phyloP scores from a whole-genome alignment of 2,888 invertebrate species.

The Zaprionus obscuricornis region DNA sequence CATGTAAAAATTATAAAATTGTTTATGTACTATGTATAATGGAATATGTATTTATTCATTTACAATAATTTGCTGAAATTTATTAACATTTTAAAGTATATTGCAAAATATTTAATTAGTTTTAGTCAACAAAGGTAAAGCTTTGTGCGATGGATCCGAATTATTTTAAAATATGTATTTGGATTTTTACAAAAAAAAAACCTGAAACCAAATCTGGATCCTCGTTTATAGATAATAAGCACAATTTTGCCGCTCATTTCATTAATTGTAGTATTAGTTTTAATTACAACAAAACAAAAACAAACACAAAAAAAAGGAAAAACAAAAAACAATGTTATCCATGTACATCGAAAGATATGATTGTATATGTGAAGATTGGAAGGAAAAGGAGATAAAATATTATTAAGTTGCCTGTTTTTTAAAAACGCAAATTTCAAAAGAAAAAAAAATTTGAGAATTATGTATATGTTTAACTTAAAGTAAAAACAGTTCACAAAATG shows the following conservation, averaged over 20 bases:
- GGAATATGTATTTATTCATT: conserved; percentile 55
- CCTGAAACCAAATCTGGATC: conserved; percentile 7
- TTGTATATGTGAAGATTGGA: conserved; percentile 46
- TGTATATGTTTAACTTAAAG: conserved; percentile 35
- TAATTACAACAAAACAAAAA: no score
- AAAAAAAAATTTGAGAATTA: conserved; percentile 18
- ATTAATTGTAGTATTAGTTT: conserved; percentile 46
- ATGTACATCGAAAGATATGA: conserved; percentile 66
- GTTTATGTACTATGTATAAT: conserved; percentile 49
- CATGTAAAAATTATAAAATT: conserved; percentile 26
- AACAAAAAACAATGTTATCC: conserved; percentile 17
- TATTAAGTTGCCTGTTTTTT: conserved; percentile 77
- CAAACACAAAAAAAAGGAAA: conserved; percentile 5
- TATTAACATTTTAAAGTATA: conserved; percentile 50
- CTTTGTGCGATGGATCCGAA: conserved; percentile 18
- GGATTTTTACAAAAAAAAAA: no score
- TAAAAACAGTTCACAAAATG: conserved; percentile 36
- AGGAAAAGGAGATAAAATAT: conserved; percentile 41
- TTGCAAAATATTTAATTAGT: conserved; percentile 34
- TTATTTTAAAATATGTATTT: conserved; percentile 8
- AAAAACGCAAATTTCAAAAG: no score
- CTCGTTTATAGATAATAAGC: conserved; percentile 35
- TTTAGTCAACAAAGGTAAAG: conserved; percentile 41
- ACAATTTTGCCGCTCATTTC: conserved; percentile 57
- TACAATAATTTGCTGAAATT: conserved; percentile 74